Conservation (phyloP, 2,888 invertebrate species). For the Pecten maximus region DNA sequence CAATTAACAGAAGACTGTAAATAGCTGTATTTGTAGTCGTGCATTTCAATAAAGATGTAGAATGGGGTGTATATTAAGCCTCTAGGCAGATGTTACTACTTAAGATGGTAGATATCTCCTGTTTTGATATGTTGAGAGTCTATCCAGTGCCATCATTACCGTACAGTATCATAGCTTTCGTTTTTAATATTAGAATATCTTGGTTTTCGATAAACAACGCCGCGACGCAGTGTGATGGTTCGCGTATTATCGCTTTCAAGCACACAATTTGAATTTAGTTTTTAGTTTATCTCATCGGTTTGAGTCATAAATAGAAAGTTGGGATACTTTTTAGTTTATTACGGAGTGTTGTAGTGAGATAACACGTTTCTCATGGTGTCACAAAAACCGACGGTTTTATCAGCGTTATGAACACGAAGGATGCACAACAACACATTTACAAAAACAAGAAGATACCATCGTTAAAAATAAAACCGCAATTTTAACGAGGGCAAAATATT, state of each 20-base stretch:
- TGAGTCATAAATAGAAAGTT: neutral
- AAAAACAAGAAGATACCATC: too few species aligned
- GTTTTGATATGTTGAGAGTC: neutral
- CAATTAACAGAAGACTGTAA: neutral
- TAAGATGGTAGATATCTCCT: slow-evolving; percentile 16
- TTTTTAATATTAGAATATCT: slow-evolving; percentile 18
- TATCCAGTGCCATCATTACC: neutral
- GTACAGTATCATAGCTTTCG: neutral
- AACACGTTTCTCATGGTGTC: neutral
- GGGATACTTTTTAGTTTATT: neutral
- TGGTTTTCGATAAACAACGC: neutral
- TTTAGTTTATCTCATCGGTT: neutral
- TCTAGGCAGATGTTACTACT: neutral
- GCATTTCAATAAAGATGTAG: neutral
- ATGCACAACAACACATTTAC: too few species aligned
- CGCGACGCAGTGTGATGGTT: neutral
- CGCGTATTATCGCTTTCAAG: neutral
- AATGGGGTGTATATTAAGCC: neutral
- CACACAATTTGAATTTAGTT: neutral
- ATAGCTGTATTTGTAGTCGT: neutral
- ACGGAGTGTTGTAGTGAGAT: neutral
- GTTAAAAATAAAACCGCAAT: too few species aligned
- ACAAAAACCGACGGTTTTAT: too few species aligned
- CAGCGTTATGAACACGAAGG: too few species aligned
- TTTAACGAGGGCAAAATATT: too few species aligned